Evolutionary conservation across 2,888 invertebrate species (phyloP).

Genomic region (Shargacucullia verbasci): DNA sequence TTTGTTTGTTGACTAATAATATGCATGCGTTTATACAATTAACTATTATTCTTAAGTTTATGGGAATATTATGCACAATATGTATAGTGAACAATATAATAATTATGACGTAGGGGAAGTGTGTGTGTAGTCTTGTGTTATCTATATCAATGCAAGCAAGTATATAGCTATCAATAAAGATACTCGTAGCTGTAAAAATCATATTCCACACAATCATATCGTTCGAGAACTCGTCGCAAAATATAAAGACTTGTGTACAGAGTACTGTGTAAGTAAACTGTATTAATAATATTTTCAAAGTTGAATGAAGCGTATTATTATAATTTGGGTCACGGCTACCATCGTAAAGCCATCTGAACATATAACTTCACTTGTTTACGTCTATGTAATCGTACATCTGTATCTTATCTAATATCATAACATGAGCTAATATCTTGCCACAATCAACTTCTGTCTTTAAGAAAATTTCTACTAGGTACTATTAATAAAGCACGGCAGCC

Average conservation of each 20-base stretch:
- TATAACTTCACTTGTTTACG: slow-evolving; percentile 51
- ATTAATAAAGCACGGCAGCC: slow-evolving; percentile 28
- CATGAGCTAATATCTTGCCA: slow-evolving; percentile 12
- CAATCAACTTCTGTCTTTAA: slow-evolving; percentile 23
- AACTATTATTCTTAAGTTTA: slow-evolving; percentile 9
- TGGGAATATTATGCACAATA: slow-evolving; percentile 7
- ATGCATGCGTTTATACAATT: too few species aligned
- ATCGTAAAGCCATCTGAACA: slow-evolving; percentile 52
- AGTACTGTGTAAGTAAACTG: slow-evolving; percentile 38
- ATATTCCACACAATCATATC: neutral
- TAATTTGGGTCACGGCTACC: slow-evolving; percentile 63
- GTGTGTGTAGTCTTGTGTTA: slow-evolving; percentile 8
- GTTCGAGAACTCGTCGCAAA: neutral
- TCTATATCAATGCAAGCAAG: slow-evolving; percentile 18
- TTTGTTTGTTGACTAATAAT: too few species aligned
- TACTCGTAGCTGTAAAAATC: slow-evolving; percentile 9
- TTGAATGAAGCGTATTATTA: slow-evolving; percentile 48
- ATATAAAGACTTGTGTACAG: neutral
- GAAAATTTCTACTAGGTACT: slow-evolving; percentile 31
- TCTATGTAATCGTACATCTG: slow-evolving; percentile 39
- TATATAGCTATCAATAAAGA: slow-evolving; percentile 8
- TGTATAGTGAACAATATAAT: slow-evolving; percentile 21
- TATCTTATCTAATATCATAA: slow-evolving; percentile 43
- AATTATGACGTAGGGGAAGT: slow-evolving; percentile 22
- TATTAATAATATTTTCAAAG: slow-evolving; percentile 40